Conservation (phyloP, 1,140 invertebrate species). For the Tetramorium alpestre region DNA sequence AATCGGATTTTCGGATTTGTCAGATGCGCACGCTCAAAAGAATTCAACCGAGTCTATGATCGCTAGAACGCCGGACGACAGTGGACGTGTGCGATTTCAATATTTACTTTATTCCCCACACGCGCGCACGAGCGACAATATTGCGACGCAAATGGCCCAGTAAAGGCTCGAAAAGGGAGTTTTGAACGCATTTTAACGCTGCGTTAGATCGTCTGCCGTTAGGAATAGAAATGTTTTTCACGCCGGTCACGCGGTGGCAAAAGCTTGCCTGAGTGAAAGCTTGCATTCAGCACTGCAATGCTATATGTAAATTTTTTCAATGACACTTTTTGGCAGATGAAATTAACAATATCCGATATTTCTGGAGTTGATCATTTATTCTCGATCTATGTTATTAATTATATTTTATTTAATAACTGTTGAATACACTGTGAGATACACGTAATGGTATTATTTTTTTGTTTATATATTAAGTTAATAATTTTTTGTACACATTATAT, state of each 20-base stretch:
- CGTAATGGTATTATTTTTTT: not conserved
- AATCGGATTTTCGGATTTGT: constrained; percentile 74
- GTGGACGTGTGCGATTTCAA: constrained; percentile 50
- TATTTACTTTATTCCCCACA: constrained; percentile 61
- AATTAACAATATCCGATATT: not conserved
- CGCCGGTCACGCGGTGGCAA: not conserved
- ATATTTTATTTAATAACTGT: not conserved
- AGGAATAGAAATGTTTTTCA: constrained; percentile 13
- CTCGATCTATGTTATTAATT: not conserved
- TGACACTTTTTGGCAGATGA: not conserved
- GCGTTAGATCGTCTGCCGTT: constrained; percentile 11
- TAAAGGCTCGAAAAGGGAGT: constrained; percentile 17
- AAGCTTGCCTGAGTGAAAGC: not conserved
- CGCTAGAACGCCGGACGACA: constrained; percentile 19
- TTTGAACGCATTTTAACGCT: constrained; percentile 26
- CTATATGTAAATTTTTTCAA: not conserved
- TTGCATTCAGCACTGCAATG: not conserved
- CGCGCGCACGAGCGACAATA: not conserved
- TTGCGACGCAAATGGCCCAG: constrained; percentile 16
- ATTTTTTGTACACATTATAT: not conserved
- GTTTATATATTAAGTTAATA: not conserved
- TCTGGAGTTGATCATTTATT: not conserved
- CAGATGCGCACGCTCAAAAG: constrained; percentile 67
- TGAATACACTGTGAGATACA: not conserved
- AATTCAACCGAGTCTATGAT: constrained; percentile 55